Percentiles rank a stretch among this genome's conserved stretches.
Conservation (phyloP, 64 coral and sea anemone genomes). For the Astreopora myriophthalma region DNA sequence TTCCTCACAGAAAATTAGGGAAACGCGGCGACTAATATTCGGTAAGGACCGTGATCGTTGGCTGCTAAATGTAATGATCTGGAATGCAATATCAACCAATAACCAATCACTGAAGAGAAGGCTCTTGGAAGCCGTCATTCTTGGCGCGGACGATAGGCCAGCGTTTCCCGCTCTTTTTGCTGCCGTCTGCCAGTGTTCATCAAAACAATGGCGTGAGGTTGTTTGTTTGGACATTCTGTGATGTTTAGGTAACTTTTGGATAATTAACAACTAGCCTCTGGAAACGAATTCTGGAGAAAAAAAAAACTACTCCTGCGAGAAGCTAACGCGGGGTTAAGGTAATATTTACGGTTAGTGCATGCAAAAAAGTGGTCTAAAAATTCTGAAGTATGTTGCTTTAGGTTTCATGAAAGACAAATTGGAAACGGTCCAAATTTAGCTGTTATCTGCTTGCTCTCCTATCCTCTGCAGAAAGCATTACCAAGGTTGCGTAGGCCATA, state of each 20-base stretch:
- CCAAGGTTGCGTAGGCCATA: not conserved
- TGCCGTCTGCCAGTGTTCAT: not conserved
- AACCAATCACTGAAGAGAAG: not conserved
- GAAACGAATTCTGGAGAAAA: not conserved
- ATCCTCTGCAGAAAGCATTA: not conserved
- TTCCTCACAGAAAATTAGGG: too few species aligned
- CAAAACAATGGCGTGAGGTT: conserved; percentile 27
- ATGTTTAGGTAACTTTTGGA: conserved; percentile 45
- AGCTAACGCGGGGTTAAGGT: not conserved
- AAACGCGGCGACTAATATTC: too few species aligned
- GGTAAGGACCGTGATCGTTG: too few species aligned
- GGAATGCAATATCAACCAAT: not conserved
- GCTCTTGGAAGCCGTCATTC: not conserved
- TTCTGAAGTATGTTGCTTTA: not conserved
- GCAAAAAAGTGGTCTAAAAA: not conserved
- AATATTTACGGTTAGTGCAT: not conserved
- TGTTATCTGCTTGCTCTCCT: not conserved
- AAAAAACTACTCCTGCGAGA: not conserved
- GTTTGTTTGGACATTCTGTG: conserved; percentile 34
- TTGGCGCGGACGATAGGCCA: not conserved
- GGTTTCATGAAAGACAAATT: not conserved
- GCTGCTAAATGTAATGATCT: too few species aligned
- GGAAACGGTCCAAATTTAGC: too few species aligned
- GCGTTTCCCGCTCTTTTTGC: not conserved
- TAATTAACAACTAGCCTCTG: conserved; percentile 4